Conservation (phyloP, 2,888 invertebrate genomes). For the Folsomia manolachei region DNA sequence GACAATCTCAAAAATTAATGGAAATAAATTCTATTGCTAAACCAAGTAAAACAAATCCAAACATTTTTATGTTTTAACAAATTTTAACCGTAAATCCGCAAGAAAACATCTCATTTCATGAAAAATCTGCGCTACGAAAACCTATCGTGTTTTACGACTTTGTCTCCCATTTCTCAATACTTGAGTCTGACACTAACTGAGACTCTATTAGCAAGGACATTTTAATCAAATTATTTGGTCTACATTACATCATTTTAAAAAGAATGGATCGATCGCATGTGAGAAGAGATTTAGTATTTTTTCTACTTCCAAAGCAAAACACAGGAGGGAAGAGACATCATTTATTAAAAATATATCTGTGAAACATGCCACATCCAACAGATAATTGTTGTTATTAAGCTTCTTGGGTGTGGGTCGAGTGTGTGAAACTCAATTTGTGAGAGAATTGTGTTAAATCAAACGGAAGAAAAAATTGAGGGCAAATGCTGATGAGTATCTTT, state of each 20-base stretch:
- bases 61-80: not conserved
- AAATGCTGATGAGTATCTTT: slow-evolving; percentile 2
- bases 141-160: too few relatives aligned
- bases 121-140: not conserved
- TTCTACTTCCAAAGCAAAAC: not conserved
- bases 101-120: not conserved
- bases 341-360: not conserved
- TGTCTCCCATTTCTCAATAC: too few relatives aligned
- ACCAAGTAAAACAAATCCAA: not conserved
- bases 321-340: too few relatives aligned
- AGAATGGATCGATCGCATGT: slow-evolving; percentile 14
- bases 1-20: slow-evolving; percentile 15
- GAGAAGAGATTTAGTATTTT: slow-evolving; percentile 9
- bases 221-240: too few relatives aligned
- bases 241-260: too few relatives aligned
- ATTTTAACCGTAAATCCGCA: not conserved
- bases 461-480: slow-evolving; percentile 12
- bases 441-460: slow-evolving; percentile 10
- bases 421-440: slow-evolving; percentile 17
- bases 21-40: not conserved
- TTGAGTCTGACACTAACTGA: too few relatives aligned
- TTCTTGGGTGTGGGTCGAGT: not conserved
- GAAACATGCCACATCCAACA: not conserved
- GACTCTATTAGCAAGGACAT: too few relatives aligned
- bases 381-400: not conserved